Base-by-base conservation (phyloP, 2,797 vertebrate genomes). In the Pseudochirops cupreus region DNA sequence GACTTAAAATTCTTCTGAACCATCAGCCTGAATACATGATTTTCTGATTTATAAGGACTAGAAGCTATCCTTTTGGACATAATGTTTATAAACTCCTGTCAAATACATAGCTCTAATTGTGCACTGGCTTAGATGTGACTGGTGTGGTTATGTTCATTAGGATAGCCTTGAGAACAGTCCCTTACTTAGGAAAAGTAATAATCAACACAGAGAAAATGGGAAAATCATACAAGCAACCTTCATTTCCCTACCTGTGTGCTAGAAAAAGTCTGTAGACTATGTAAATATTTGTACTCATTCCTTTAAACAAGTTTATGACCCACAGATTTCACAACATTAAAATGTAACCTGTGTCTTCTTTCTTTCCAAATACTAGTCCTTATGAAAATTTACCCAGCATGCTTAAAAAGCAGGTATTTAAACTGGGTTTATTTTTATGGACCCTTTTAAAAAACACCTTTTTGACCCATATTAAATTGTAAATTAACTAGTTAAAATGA, bases 131-230 rank as follows among this genome's bases (percentile, higher is more conserved):
- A 87, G 74, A 50, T 50, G 74, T 87, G 74, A 87, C 24, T 87
- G 67, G 74, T 87, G 39, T 11, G 24, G 10, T 87, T 46, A 31
- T 28, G 29, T 91, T 89, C 24, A 62, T 56, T 59, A 92, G 53
- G 62, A 92, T 58, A 94, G 94, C 50, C 95, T 91, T 54, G 50
- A 57, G 29, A 93, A 94, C 53, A 93, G 93, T 55, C 56, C 39
- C 0, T 53, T 54, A 82, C 55, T 67, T 58, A 74, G 67, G 55
- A 91, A 11, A 95, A 95, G 13, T 91, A 58, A 46, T 4, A 58
- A 82, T 46, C 39, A 82, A 46, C 24, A 28, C 91, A 54, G 74
- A 91, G 62, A 91, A n/a, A 50, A 89, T 9, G 39, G 74, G 18
- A 74, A 82, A 82, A 46, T 11, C 12, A 82, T 82, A 91, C 56